Percentiles rank a stretch among this genome's conserved stretches.
Conservation (phyloP, 30 jellyfish, hydroid and myxozoan species). For the Clytia hemisphaerica region DNA sequence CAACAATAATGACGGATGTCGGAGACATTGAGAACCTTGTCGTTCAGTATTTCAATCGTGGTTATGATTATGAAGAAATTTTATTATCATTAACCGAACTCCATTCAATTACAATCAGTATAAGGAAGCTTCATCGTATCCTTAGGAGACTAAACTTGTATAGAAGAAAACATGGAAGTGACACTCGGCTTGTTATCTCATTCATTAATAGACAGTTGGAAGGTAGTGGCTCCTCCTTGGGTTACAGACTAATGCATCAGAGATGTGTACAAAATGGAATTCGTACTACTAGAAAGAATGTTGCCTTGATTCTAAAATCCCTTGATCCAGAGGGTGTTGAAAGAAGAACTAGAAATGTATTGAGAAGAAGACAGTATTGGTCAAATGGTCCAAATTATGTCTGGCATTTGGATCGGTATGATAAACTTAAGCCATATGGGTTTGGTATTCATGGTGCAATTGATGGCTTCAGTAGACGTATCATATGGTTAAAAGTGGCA, state of each 20-base stretch:
- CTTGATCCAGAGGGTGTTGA: conserved; percentile 38
- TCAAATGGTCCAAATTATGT: conserved; percentile 20
- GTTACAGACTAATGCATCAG: conserved; percentile 24
- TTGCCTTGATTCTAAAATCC: neutral
- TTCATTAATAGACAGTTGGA: neutral
- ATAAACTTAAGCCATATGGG: too few relatives aligned
- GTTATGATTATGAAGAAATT: too few relatives aligned
- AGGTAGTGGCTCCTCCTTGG: conserved; percentile 27
- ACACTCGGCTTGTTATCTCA: neutral
- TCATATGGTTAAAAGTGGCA: conserved; percentile 22
- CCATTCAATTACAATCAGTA: neutral
- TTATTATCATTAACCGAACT: too few relatives aligned
- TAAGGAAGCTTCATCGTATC: neutral
- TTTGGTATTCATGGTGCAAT: conserved; percentile 22
- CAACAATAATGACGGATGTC: too few relatives aligned
- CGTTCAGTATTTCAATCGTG: too few relatives aligned
- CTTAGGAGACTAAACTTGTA: neutral
- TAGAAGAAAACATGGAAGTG: neutral
- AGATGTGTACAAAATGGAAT: conserved; percentile 18
- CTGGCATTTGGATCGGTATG: conserved; percentile 30
- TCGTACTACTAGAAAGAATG: conserved; percentile 12
- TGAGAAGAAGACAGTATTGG: conserved; percentile 10
- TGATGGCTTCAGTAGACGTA: conserved; percentile 30
- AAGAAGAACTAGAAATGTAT: conserved; percentile 3
- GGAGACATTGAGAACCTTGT: too few relatives aligned